Evolutionary conservation across 2,888 invertebrate genomes (phyloP).

Genomic region (Melipona bicolor): DNA sequence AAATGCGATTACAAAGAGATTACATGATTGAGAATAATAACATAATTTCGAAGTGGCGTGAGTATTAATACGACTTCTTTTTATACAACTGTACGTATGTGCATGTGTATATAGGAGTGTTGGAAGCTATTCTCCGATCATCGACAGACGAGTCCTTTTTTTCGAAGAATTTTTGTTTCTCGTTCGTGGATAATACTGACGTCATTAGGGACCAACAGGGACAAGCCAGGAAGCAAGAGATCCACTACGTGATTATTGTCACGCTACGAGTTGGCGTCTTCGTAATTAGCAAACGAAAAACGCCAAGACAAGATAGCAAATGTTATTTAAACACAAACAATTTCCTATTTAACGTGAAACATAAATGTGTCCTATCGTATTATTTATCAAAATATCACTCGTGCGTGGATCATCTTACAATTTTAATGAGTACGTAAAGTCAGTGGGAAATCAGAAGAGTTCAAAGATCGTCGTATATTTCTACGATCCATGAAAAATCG

Average conservation of each 20-base stretch:
- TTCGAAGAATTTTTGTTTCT: no score
- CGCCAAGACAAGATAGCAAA: neutral
- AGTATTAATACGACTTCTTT: neutral
- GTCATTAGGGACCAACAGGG: slow-evolving; percentile 40
- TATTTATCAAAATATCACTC: neutral
- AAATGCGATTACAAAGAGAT: slow-evolving; percentile 13
- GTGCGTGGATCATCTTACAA: neutral
- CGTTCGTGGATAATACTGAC: slow-evolving; percentile 30
- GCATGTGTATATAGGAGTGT: no score
- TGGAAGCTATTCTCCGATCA: no score
- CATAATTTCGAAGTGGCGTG: slow-evolving; percentile 32
- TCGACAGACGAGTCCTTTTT: no score
- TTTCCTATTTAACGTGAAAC: neutral
- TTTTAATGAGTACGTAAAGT: no score
- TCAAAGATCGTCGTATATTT: no score
- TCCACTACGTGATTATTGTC: slow-evolving; percentile 48
- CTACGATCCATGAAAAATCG: neutral
- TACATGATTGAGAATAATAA: neutral
- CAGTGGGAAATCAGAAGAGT: no score
- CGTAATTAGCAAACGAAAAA: neutral
- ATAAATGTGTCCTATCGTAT: neutral
- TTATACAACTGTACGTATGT: neutral
- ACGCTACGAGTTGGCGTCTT: slow-evolving; percentile 13
- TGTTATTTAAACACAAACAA: neutral
- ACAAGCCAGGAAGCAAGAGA: slow-evolving; percentile 25